Evolutionary conservation across 2,797 vertebrate species (phyloP).

Genomic region (Melanotaenia parkinsoni): DNA sequence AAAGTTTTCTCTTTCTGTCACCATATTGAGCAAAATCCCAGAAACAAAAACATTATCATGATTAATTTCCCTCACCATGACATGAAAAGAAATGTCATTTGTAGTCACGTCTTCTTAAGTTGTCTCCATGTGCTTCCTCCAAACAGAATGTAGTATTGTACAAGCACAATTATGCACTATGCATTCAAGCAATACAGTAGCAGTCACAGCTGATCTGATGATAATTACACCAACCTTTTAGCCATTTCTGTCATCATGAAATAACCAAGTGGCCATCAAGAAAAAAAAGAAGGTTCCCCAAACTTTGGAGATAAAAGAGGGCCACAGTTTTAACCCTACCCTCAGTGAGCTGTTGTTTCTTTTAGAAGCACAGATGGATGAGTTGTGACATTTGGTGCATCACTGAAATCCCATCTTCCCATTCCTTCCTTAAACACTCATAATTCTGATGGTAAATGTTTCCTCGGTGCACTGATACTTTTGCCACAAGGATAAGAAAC

Average conservation of each 20-base stretch:
- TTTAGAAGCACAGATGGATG: constrained; percentile 29
- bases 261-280: constrained; percentile 49
- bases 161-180: constrained; percentile 77
- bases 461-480: constrained; percentile 48
- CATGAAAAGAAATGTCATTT: not conserved
- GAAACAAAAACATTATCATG: not conserved
- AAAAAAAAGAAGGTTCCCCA: constrained; percentile 15
- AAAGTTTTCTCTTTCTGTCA: constrained; percentile 24
- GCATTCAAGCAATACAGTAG: constrained; percentile 70
- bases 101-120: constrained; percentile 11
- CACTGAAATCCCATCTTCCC: constrained; percentile 32
- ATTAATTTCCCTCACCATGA: not conserved
- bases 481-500: constrained; percentile 37
- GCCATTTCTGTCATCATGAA: constrained; percentile 19
- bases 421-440: constrained; percentile 19
- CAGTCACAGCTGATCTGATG: constrained; percentile 32
- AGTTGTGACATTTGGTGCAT: constrained; percentile 35
- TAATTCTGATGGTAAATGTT: constrained; percentile 26
- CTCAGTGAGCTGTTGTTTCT: constrained; percentile 9
- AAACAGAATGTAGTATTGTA: constrained; percentile 61
- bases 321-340: not conserved
- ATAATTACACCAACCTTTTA: constrained; percentile 16
- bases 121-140: constrained; percentile 42
- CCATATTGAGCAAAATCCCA: not conserved
- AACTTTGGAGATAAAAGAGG: not conserved